A percentile compares a stretch with the other conserved stretches of the same genome.
Evolutionary conservation across 1,140 invertebrate genomes (phyloP).

Genomic region (Druon quercuslanigerum): DNA sequence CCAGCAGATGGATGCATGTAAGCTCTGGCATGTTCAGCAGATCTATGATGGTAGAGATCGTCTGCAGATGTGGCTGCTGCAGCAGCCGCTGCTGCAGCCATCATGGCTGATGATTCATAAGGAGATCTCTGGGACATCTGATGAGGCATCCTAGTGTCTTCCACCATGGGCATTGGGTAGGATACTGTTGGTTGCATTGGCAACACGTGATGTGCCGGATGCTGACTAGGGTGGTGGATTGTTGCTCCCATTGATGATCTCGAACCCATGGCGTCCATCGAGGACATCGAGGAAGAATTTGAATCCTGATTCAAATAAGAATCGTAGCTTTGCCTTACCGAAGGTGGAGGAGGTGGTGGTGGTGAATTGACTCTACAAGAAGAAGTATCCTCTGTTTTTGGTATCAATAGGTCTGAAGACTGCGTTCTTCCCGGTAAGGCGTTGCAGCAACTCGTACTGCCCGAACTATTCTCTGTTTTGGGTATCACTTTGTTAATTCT

Average conservation of each 20-base stretch:
- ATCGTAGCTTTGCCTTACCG: slow-evolving; percentile 76
- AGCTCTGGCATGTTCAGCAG: slow-evolving; percentile 66
- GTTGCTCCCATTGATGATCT: slow-evolving; percentile 67
- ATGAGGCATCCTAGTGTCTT: slow-evolving; percentile 74
- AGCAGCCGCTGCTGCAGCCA: slow-evolving; percentile 66
- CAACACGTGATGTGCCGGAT: slow-evolving; percentile 67
- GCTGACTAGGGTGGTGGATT: slow-evolving; percentile 71
- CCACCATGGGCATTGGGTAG: slow-evolving; percentile 74
- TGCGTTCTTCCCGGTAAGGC: slow-evolving; percentile 73
- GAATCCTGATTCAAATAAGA: slow-evolving; percentile 82
- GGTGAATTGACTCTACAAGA: slow-evolving; percentile 72
- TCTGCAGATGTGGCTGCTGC: slow-evolving; percentile 66
- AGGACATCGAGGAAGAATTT: slow-evolving; percentile 84
- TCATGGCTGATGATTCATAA: slow-evolving; percentile 79
- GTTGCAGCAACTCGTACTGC: slow-evolving; percentile 74
- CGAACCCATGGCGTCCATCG: slow-evolving; percentile 82
- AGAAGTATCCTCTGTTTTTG: slow-evolving; percentile 78
- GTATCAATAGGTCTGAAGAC: slow-evolving; percentile 78
- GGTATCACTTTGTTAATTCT: slow-evolving; percentile 69
- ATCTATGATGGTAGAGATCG: slow-evolving; percentile 71
- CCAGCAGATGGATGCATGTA: slow-evolving; percentile 70
- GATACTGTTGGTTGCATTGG: slow-evolving; percentile 71
- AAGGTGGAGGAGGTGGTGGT: slow-evolving; percentile 73
- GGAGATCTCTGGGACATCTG: slow-evolving; percentile 80
- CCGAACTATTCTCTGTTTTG: slow-evolving; percentile 74